A percentile compares a stretch with the other conserved stretches of the same genome.
Evolutionary conservation across 2,888 invertebrate genomes (phyloP).

Genomic region (Palloptera scutellata): DNA sequence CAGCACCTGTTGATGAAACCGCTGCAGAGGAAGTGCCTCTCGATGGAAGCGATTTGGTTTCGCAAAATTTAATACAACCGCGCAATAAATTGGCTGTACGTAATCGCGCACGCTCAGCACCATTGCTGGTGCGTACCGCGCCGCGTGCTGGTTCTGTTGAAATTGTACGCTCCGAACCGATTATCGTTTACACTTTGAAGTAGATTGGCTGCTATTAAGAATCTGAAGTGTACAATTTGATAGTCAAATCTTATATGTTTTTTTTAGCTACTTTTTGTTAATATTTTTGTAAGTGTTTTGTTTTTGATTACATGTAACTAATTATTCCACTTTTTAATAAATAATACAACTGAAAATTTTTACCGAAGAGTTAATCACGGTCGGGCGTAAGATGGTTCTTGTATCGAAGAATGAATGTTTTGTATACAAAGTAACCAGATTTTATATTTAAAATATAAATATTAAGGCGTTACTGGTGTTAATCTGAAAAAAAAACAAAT

Average conservation of each 20-base stretch:
- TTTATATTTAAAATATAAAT: neutral
- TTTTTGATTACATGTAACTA: slow-evolving; percentile 18
- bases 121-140: slow-evolving; percentile 41
- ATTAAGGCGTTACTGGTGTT: too few relatives aligned
- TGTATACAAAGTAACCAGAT: neutral
- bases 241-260: slow-evolving; percentile 15
- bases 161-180: slow-evolving; percentile 49
- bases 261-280: neutral
- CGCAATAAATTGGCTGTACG: slow-evolving; percentile 35
- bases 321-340: neutral
- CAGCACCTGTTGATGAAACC: slow-evolving; percentile 42
- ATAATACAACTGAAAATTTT: too few relatives aligned
- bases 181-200: slow-evolving; percentile 51
- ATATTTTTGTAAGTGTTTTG: neutral
- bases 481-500: too few relatives aligned
- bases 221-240: slow-evolving; percentile 16
- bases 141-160: slow-evolving; percentile 38
- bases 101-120: slow-evolving; percentile 37
- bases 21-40: slow-evolving; percentile 26
- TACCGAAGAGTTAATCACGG: too few relatives aligned
- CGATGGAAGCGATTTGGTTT: slow-evolving; percentile 35
- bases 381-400: too few relatives aligned
- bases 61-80: slow-evolving; percentile 48
- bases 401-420: neutral
- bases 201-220: slow-evolving; percentile 29